Conservation (phyloP, 2,888 invertebrate genomes). For the Drosophila seclusa region DNA sequence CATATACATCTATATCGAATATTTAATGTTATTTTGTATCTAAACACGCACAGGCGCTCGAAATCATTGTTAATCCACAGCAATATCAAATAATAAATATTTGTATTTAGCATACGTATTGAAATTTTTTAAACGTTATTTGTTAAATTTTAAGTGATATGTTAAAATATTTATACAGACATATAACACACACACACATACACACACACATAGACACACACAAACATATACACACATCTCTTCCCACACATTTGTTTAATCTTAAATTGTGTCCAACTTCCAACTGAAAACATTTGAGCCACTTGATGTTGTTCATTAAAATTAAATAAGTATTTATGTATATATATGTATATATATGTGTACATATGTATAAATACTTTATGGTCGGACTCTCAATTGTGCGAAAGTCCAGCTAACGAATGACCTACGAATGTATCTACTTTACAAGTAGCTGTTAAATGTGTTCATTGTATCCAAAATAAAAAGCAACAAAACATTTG, state of each 20-base stretch:
- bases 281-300: slow-evolving; percentile 23
- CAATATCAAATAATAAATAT: slow-evolving; percentile 49
- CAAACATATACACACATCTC: slow-evolving; percentile 18
- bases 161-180: slow-evolving; percentile 59
- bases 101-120: slow-evolving; percentile 30
- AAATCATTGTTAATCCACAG: slow-evolving; percentile 43
- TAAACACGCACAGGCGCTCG: slow-evolving; percentile 56
- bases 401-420: slow-evolving; percentile 42
- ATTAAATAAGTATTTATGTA: slow-evolving; percentile 14
- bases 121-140: slow-evolving; percentile 51
- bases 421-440: slow-evolving; percentile 54
- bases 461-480: slow-evolving; percentile 55
- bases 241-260: slow-evolving; percentile 44
- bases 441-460: slow-evolving; percentile 64
- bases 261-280: slow-evolving; percentile 17
- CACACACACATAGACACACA: slow-evolving; percentile 13
- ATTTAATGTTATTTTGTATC: slow-evolving; percentile 57
- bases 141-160: slow-evolving; percentile 64
- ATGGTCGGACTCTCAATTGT: slow-evolving; percentile 27
- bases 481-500: slow-evolving; percentile 47
- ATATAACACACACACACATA: slow-evolving; percentile 10
- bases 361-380: slow-evolving; percentile 4
- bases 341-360: slow-evolving; percentile 10
- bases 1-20: slow-evolving; percentile 20
- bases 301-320: slow-evolving; percentile 16